Conservation (phyloP, 2,888 invertebrate genomes). For the Pristionchus exspectatus region DNA sequence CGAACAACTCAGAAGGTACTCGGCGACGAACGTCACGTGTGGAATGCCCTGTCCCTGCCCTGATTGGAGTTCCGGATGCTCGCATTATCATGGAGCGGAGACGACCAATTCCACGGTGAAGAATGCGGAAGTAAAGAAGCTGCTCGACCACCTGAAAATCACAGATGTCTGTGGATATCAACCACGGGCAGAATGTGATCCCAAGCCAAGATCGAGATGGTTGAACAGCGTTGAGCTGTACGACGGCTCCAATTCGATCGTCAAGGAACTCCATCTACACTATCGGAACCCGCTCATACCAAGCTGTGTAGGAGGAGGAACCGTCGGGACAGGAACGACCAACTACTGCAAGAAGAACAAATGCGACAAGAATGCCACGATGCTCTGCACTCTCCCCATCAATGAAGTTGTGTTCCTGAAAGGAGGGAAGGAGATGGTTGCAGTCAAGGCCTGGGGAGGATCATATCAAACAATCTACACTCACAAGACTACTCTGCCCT, state of each 20-base stretch:
- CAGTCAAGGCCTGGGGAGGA: constrained; percentile 20
- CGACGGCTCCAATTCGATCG: neutral
- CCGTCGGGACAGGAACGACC: neutral
- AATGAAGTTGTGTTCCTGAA: neutral
- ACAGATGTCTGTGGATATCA: neutral
- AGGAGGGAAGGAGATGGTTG: neutral
- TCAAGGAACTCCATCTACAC: neutral
- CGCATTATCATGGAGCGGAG: neutral
- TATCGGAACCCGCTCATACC: neutral
- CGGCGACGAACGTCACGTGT: neutral
- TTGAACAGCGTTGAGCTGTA: neutral
- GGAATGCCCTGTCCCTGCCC: constrained; percentile 1
- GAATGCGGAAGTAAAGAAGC: neutral
- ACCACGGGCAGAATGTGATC: neutral
- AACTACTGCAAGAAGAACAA: neutral
- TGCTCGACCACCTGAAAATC: neutral
- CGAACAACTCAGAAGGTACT: neutral
- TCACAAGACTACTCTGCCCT: neutral
- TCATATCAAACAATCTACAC: neutral
- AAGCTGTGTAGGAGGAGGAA: neutral
- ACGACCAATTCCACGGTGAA: neutral
- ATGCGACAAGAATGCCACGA: neutral
- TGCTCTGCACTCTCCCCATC: neutral
- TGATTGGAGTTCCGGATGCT: neutral
- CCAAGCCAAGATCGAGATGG: neutral